Base-by-base conservation (phyloP, 2,888 invertebrate genomes). In the Hirtodrosophila histrioides region DNA sequence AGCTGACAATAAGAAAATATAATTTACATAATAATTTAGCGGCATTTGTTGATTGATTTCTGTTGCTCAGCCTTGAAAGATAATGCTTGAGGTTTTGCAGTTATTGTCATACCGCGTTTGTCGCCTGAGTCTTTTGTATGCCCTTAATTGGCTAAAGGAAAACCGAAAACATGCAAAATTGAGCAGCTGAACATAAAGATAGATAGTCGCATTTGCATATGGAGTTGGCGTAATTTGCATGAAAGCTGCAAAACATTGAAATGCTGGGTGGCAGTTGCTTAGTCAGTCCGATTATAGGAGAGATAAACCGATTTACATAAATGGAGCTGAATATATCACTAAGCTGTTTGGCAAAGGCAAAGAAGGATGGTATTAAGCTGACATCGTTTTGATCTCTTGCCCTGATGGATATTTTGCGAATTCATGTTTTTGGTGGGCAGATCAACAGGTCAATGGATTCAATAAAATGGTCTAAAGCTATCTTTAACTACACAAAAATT, bases 1-100 rank as follows among this genome's bases (percentile, higher is more conserved):
- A 48, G 55, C 63, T 54, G 44, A 63, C 48, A 56, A 60, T 57
- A 64, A 62, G 75, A 86, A 81, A 84, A 75, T 67, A 78, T 72
- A 63, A 69, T 84, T 84, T 86, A 66, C 75, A 86, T 69, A 75
- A 69, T 69, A 67, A 72, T 81, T 84, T 81, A 62, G 78, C 58
- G 74, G 58, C 54, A 46, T 68, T 66, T 66, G 60, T 61, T 83
- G 82, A 81, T 78, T 81, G 85, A 86, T 86, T 84, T 86, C 63
- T 50, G 51, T 33, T 49, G 41, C 11, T 51, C 37, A 56, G 61
- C 61, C 78, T 66, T 69, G 65, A 74, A 48, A 60, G 31, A 17
- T 17, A 49, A 40, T 55, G 68, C 41, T 44, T 36, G 17, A 36
- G 46, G 66, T 43, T 55, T 67, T 40, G 33, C 45, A 55, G 50